A percentile compares a stretch with the other conserved stretches of the same genome.
Evolutionary conservation across 2,888 invertebrate species (phyloP).

Genomic region (Drosophila atroscutellata): DNA sequence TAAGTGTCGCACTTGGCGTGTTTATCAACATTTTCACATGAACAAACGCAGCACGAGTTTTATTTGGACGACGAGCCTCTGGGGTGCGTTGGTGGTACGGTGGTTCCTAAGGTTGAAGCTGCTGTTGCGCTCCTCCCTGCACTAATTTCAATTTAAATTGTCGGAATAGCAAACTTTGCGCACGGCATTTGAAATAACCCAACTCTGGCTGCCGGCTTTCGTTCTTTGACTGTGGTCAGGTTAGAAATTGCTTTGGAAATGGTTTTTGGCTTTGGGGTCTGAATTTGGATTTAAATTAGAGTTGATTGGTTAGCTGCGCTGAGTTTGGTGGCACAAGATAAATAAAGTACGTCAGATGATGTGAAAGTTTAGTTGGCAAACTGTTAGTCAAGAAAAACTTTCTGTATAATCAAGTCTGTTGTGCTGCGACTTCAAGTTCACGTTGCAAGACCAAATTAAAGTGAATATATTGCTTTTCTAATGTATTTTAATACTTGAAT

Average conservation of each 20-base stretch:
- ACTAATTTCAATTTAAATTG: conserved; percentile 67
- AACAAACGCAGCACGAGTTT: conserved; percentile 38
- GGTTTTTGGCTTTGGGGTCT: neutral
- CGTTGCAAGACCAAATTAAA: neutral
- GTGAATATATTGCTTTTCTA: neutral
- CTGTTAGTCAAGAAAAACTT: conserved; percentile 8
- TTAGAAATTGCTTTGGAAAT: conserved; percentile 7
- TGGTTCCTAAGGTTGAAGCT: neutral
- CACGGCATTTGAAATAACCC: conserved; percentile 32
- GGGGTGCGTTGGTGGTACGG: neutral
- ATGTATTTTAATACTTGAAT: neutral
- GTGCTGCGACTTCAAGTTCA: neutral
- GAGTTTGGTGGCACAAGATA: conserved; percentile 19
- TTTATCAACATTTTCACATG: conserved; percentile 64
- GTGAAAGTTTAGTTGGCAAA: conserved; percentile 18
- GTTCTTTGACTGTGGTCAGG: conserved; percentile 57
- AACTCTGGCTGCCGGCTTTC: conserved; percentile 54
- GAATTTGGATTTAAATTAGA: conserved; percentile 2
- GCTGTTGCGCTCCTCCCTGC: neutral
- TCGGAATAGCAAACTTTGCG: conserved; percentile 31
- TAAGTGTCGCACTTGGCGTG: conserved; percentile 46
- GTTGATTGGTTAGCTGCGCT: conserved; percentile 30
- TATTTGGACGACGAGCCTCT: conserved; percentile 26
- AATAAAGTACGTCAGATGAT: conserved; percentile 7
- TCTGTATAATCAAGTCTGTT: conserved; percentile 3